Percentiles rank a stretch among this genome's conserved stretches.
phyloP scores from a whole-genome alignment of 2,113 vertebrate species.

The Colistium nudipinnis region DNA sequence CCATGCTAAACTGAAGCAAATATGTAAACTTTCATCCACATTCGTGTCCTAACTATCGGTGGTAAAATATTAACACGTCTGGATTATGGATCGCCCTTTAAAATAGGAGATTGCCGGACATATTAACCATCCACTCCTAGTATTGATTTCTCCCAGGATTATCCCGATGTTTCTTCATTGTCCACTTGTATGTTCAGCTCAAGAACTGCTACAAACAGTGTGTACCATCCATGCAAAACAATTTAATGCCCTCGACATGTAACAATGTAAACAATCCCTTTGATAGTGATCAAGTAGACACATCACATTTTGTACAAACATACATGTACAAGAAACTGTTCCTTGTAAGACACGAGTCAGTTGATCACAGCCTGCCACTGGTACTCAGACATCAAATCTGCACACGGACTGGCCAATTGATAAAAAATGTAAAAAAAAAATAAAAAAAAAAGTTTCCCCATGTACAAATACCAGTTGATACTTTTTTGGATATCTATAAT shows the following conservation, averaged over 20 bases:
- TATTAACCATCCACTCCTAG: background rate
- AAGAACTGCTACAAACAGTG: constrained; percentile 5
- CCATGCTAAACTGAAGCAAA: background rate
- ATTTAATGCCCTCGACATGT: constrained; percentile 61
- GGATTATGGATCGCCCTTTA: background rate
- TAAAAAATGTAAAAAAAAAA: constrained; percentile 5
- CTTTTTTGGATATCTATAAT: constrained; percentile 19
- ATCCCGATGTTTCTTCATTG: too few relatives aligned
- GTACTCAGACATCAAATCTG: constrained; percentile 27
- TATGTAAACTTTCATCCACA: background rate
- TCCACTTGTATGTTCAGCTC: background rate
- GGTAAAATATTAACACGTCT: background rate
- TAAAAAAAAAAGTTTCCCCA: background rate
- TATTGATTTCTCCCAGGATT: background rate
- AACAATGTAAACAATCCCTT: constrained; percentile 56
- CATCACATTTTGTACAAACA: constrained; percentile 59
- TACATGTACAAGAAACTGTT: constrained; percentile 58
- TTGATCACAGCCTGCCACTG: constrained; percentile 42
- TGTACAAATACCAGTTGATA: constrained; percentile 1
- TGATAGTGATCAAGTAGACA: constrained; percentile 37
- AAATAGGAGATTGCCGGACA: too few relatives aligned
- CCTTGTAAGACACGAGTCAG: constrained; percentile 38
- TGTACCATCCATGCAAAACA: constrained; percentile 63
- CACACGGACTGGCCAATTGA: background rate
- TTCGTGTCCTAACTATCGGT: background rate